Base-by-base conservation (phyloP, 2,797 vertebrate genomes). In the Tragopan temminckii region DNA sequence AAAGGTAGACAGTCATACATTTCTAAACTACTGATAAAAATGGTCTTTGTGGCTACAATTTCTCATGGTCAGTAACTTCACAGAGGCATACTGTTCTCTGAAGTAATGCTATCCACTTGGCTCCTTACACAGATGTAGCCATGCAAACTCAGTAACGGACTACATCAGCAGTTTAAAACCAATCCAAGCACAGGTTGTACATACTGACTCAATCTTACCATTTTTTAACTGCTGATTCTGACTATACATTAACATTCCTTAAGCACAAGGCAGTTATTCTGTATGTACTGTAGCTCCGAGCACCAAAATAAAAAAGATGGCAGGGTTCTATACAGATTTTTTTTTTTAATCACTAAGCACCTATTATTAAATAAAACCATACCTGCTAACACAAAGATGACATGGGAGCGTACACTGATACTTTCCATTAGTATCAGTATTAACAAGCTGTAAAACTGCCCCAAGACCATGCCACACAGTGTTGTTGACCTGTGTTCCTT, bases 391-490 rank as follows among this genome's bases (percentile, higher is more conserved):
- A 31, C 53, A 71, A 58, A 83, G 57, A 40, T 19, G 13, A 35
- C 76, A 53, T 5, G 48, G 55, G 42, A 93, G 9, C 11, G 75
- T 36, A 75, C 0, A 0, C 18, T 67, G 61, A 70, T 33, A 40
- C 6, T 58, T 35, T 35, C 42, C 16, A 66, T 3, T 4, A 2
- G 29, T 50, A 59, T 13, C 0, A 0, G 6, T 21, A 79, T 52
- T 59, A 85, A 59, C 3, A 38, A 76, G 36, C 1, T 52, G 55
- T 63, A 83, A 88, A 90, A 81, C 5, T 24, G 27, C 53, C 33
- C 40, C 62, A 46, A 53, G 27, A 80, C 17, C 23, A 9, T 0
- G 0, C 43, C 55, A 61, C 29, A 6, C 50, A 59, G 1, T 0
- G 0, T 7, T 72, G 33, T 69, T 70, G 43, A 29, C 18, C 20